Evolutionary conservation across 2,888 invertebrate genomes (phyloP), one percentile per base, ranked within the genome.

Genomic region (Macaria liturata): DNA sequence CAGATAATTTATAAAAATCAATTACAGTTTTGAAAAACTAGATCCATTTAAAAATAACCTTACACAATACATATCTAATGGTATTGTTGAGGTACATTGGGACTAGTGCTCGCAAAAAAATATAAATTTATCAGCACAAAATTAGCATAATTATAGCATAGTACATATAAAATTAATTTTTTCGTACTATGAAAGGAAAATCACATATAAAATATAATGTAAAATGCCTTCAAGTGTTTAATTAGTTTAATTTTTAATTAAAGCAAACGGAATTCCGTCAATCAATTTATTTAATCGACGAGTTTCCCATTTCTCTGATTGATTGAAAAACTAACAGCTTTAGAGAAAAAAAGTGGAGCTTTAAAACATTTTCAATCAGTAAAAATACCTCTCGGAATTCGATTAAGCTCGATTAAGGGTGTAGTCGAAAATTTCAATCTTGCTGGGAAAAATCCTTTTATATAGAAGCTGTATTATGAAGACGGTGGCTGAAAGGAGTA

Each of bases 401-500:
- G 76, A 82, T 81, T 81, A 81, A 80, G 71, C 76, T 65, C 73
- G 68, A 72, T 74, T 74, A 74, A 79, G 76, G 76, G 75, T 76
- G 74, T 81, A 78, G 76, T 77, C 77, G 73, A 80, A 86, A 85
- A 83, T 81, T 86, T 83, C 82, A 83, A 83, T 84, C 76, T 78
- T 81, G 75, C 77, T 71, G 70, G 69, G 76, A 80, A 82, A 86
- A 86, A 83, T 82, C 81, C 83, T 78, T 83, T 87, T 83, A 59
- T 80, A 83, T 78, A 75, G 77, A 77, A 75, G 75, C 81, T 78
- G 85, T 78, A 83, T 90, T 88, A 88, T 86, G 80, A 84, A 86
- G 84, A 85, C 80, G 83, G 80, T 80, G 78, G 77, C 76, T 88
- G 88, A 90, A 90, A 89, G 85, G 88, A 84, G 86, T 88, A 88